Percentiles rank a stretch among this genome's conserved stretches.
These are phyloP conservation scores for Eupithecia abbreviata DNA, from an alignment of 2,888 invertebrate genomes.

Conservation along the genomic window DNA sequence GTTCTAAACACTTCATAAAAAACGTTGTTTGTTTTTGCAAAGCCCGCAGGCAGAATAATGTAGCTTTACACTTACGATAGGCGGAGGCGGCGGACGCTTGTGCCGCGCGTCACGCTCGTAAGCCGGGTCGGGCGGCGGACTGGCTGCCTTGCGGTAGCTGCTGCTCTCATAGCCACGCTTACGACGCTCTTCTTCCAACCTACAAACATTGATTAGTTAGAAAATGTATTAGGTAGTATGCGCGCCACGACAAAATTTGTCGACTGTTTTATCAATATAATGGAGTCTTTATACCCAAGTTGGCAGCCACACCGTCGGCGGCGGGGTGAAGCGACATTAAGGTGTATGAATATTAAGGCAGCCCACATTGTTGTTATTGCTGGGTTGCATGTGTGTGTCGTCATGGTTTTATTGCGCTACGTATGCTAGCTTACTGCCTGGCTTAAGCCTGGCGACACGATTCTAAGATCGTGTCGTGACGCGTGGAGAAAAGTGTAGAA, in stretches of 20 bases:
- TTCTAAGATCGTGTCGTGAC: too few relatives aligned
- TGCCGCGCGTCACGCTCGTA: constrained; percentile 75
- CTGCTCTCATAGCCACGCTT: constrained; percentile 82
- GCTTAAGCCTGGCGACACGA: too few relatives aligned
- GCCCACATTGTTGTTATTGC: too few relatives aligned
- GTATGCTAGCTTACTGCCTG: too few relatives aligned
- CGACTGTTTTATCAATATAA: background rate
- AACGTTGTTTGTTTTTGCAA: too few relatives aligned
- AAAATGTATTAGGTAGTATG: background rate
- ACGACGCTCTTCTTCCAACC: constrained; percentile 84
- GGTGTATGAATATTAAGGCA: too few relatives aligned
- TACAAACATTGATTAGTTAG: constrained; percentile 37
- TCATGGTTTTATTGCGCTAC: too few relatives aligned
- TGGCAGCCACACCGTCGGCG: background rate
- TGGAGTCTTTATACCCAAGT: background rate
- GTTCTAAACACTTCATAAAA: too few relatives aligned
- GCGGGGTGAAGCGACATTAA: too few relatives aligned
- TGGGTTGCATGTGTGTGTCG: too few relatives aligned
- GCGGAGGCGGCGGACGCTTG: constrained; percentile 71
- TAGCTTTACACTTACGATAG: constrained; percentile 53
- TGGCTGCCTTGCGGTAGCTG: constrained; percentile 73
- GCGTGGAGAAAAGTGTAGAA: too few relatives aligned
- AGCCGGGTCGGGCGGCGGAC: constrained; percentile 71
- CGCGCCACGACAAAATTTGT: background rate
- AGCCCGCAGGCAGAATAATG: too few relatives aligned